A percentile compares a stretch with the other conserved stretches of the same genome.
Evolutionary conservation across 2,113 vertebrate genomes (phyloP).

Genomic region (Choloepus hoffmanni): DNA sequence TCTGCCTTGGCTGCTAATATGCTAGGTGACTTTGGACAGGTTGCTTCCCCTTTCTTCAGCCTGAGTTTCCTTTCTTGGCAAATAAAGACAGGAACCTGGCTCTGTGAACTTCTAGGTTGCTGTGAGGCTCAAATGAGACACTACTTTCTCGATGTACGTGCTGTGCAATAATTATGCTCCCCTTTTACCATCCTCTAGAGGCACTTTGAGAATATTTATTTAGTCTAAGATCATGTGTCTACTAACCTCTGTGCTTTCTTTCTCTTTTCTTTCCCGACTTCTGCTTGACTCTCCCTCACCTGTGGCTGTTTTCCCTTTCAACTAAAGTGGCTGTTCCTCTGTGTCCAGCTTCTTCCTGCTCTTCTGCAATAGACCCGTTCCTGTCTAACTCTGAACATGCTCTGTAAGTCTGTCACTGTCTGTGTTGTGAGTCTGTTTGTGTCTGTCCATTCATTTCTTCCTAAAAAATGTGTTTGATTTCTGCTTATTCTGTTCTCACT

Average conservation of each 20-base stretch:
- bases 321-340: slow-evolving; percentile 94
- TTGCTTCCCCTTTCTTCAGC: not conserved
- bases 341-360: slow-evolving; percentile 96
- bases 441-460: slow-evolving; percentile 41
- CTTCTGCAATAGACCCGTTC: slow-evolving; percentile 97
- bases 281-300: slow-evolving; percentile 78
- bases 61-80: not conserved
- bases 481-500: not conserved
- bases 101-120: not conserved
- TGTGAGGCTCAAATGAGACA: not conserved
- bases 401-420: slow-evolving; percentile 87
- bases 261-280: slow-evolving; percentile 75
- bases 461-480: not conserved
- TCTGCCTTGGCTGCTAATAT: not conserved
- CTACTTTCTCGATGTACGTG: not conserved
- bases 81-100: not conserved
- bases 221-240: not conserved
- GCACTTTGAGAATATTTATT: not conserved
- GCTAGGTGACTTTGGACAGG: not conserved
- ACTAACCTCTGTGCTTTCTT: slow-evolving; percentile 77
- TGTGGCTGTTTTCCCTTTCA: slow-evolving; percentile 81
- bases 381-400: slow-evolving; percentile 91
- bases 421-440: slow-evolving; percentile 44
- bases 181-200: no score
- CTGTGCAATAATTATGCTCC: not conserved